A percentile compares a stretch with the other conserved stretches of the same genome.
Conservation (phyloP, 2,113 vertebrate species). For the Myrmophylax atrothorax region DNA sequence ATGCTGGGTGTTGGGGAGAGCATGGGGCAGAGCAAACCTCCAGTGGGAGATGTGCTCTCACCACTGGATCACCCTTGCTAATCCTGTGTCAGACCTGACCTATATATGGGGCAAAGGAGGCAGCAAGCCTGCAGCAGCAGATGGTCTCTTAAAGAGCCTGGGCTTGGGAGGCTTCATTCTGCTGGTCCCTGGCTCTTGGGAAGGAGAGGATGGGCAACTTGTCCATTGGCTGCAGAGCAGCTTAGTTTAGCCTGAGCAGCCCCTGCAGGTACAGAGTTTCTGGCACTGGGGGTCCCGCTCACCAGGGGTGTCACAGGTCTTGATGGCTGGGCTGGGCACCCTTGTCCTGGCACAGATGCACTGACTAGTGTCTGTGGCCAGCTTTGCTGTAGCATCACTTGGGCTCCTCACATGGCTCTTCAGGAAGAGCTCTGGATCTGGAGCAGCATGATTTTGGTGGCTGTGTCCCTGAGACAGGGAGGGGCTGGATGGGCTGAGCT, state of each 20-base stretch:
- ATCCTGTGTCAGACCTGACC: conserved; percentile 62
- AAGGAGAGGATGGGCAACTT: background rate
- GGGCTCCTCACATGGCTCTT: background rate
- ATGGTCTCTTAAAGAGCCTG: conserved; percentile 48
- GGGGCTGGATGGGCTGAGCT: background rate
- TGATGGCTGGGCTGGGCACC: background rate
- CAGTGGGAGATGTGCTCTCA: background rate
- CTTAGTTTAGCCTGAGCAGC: background rate
- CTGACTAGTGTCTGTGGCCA: background rate
- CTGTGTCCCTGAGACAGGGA: background rate
- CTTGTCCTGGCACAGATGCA: background rate
- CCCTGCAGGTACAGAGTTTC: background rate
- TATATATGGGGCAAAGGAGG: conserved; percentile 54
- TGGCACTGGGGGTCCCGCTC: background rate
- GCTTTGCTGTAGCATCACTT: background rate
- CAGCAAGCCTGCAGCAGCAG: conserved; percentile 27
- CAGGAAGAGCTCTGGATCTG: background rate
- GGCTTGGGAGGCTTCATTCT: background rate
- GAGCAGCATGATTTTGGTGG: background rate
- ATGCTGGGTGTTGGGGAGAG: background rate
- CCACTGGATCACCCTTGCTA: conserved; percentile 2
- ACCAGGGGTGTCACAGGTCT: background rate
- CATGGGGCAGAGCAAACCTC: background rate
- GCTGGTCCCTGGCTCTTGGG: background rate
- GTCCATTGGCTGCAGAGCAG: background rate